Evolutionary conservation across 2,888 invertebrate genomes (phyloP), one percentile per base, ranked within the genome.

Genomic region (Agrotis segetum): DNA sequence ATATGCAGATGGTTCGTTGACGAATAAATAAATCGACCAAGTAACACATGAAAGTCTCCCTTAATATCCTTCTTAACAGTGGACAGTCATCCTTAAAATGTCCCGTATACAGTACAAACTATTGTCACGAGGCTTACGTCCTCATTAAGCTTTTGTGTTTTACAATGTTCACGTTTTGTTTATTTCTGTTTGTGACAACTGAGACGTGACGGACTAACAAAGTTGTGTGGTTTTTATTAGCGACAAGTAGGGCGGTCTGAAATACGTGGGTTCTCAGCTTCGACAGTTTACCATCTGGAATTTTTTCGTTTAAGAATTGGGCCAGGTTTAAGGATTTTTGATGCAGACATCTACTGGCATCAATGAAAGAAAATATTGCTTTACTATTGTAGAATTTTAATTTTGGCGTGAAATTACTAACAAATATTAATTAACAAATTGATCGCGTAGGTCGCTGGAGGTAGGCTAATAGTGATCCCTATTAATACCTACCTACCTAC

Each of bases 61-160:
- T n/a, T n/a, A 13, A 13, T 2, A 14, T 56, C 17, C 14, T n/a
- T 34, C n/a, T 34, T 19, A 13, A 14, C 14, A 56, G 14, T 56
- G 56, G n/a, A 56, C 6, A 6, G n/a, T 34, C 6, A 7, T 34
- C 34, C 17, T n/a, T 6, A 90, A 88, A 88, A 85, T 85, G 82
- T 84, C 82, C 81, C 71, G 71, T 74, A 76, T 82, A 77, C 76
- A n/a, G 63, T 55, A 76, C 82, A 84, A 85, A 88, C 86, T 88
- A 86, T 84, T 83, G 81, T 84, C 82, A 81, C 85, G 81, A 71
- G 85, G 84, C 81, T 47, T 84, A 84, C 82, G 87, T 88, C 85
- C 83, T 88, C 87, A 87, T 87, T 88, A 82, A 82, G 86, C 89
- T 90, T 88, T 40, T 40, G 40, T 89, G 87, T 88, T 87, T 85